Conservation (phyloP, 2,113 vertebrate genomes). For the Rissa tridactyla region DNA sequence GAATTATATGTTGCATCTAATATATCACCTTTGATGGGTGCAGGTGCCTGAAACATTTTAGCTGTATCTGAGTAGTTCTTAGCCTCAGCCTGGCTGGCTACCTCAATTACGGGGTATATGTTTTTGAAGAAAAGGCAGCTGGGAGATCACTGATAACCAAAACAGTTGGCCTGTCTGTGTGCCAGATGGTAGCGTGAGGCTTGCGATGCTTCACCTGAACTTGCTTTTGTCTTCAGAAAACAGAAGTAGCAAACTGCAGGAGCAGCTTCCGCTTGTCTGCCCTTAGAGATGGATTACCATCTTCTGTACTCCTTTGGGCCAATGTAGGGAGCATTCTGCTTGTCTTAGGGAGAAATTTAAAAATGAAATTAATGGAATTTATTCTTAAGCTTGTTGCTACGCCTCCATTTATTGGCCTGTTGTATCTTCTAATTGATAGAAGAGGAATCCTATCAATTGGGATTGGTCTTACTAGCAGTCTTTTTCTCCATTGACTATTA, state of each 20-base stretch:
- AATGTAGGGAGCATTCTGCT: background rate
- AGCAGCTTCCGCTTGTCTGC: background rate
- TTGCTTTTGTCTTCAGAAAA: background rate
- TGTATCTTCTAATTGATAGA: background rate
- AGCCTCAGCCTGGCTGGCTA: background rate
- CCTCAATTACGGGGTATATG: rapidly evolving
- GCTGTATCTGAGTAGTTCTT: background rate
- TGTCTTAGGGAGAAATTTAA: background rate
- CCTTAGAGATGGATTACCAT: background rate
- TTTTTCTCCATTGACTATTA: background rate
- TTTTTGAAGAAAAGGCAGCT: background rate
- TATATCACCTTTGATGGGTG: background rate
- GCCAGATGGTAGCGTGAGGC: background rate
- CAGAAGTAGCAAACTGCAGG: background rate
- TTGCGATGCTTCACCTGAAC: background rate
- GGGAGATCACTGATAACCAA: background rate
- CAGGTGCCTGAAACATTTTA: no score
- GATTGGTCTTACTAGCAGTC: background rate
- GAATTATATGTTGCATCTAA: background rate
- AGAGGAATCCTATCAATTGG: background rate
- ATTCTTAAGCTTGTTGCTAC: background rate
- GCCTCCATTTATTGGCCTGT: background rate
- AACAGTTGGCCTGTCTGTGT: background rate
- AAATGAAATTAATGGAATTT: background rate
- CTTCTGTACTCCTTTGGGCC: background rate